These are phyloP conservation scores for Paraescarpia echinospica DNA, from an alignment of 1,140 invertebrate species.

Conservation along the genomic window DNA sequence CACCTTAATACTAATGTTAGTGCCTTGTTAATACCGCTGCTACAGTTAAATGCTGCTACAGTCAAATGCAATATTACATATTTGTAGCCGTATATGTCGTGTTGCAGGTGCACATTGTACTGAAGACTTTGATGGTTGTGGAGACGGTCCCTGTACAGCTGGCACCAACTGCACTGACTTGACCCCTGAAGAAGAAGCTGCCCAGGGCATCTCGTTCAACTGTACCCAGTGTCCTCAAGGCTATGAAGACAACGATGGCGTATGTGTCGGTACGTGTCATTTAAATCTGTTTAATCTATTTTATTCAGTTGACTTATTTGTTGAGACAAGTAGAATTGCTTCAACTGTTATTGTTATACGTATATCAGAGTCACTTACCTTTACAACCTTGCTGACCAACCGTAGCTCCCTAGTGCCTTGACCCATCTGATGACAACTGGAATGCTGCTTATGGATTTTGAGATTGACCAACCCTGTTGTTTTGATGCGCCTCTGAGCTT, in stretches of 20 bases:
- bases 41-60: no score
- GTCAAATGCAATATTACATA: not conserved
- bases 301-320: not conserved
- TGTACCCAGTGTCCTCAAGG: not conserved
- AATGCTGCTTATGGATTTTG: no score
- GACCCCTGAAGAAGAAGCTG: not conserved
- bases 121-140: not conserved
- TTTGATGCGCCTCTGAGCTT: no score
- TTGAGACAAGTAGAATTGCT: not conserved
- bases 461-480: no score
- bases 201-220: not conserved
- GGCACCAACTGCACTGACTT: conserved; percentile 9
- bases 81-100: not conserved
- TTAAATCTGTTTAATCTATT: not conserved
- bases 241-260: not conserved
- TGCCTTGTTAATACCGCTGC: no score
- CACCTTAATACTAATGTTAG: no score
- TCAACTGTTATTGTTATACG: not conserved
- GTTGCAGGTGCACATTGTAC: not conserved
- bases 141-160: not conserved
- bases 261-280: not conserved
- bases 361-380: not conserved
- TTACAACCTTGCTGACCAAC: no score
- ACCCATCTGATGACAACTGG: no score
- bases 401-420: no score